phyloP scores from a whole-genome alignment of 2,113 vertebrate species.

The Telmatochromis sp. region DNA sequence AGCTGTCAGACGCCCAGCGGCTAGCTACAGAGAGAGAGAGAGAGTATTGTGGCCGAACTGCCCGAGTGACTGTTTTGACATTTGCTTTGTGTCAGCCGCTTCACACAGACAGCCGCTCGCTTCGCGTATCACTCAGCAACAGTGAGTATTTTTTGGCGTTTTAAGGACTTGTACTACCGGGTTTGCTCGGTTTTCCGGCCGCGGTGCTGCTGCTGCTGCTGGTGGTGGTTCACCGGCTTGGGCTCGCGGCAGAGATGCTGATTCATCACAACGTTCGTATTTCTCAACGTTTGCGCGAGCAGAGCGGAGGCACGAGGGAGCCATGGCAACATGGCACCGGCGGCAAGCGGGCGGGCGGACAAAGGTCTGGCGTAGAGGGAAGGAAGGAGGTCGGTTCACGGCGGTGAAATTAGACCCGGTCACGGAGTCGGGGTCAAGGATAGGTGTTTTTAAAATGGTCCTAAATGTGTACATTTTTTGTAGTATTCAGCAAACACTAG shows the following conservation, averaged over 20 bases:
- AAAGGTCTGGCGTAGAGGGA: constrained; percentile 55
- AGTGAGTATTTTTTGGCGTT: neutral
- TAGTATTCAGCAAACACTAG: neutral
- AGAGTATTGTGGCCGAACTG: neutral
- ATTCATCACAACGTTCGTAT: constrained; percentile 67
- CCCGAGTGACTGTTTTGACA: constrained; percentile 23
- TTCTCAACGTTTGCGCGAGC: constrained; percentile 51
- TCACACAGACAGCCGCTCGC: neutral
- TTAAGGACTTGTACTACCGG: neutral
- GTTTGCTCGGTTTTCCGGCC: neutral
- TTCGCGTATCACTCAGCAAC: neutral
- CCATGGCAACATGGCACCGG: constrained; percentile 70
- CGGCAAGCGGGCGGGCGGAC: constrained; percentile 47
- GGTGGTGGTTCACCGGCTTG: neutral
- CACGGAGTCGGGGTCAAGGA: neutral
- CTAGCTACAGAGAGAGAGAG: neutral
- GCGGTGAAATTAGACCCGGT: neutral
- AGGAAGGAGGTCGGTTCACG: neutral
- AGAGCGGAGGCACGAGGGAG: constrained; percentile 58
- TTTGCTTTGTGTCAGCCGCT: constrained; percentile 52
- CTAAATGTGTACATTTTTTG: neutral
- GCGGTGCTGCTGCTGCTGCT: neutral
- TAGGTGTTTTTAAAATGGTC: neutral
- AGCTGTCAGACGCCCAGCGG: neutral
- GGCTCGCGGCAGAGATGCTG: constrained; percentile 55